Evolutionary conservation across 2,797 vertebrate species (phyloP).

Genomic region (Potorous gilbertii): DNA sequence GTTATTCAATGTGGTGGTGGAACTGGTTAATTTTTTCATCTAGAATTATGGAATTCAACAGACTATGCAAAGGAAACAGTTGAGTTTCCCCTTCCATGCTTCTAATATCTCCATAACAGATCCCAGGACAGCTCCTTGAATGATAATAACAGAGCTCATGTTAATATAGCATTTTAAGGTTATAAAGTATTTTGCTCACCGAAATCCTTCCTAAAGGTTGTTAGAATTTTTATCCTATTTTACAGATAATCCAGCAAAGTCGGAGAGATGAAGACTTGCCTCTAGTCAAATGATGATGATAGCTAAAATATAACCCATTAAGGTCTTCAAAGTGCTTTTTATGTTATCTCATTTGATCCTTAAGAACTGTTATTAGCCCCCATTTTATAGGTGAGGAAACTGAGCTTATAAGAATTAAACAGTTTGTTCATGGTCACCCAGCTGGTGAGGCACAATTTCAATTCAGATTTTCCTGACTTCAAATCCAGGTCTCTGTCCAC

Average conservation of each 20-base stretch:
- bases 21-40: background rate
- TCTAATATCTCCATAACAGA: background rate
- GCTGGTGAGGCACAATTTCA: background rate
- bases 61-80: background rate
- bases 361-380: background rate
- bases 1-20: background rate
- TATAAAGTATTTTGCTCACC: background rate
- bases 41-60: conserved; percentile 14
- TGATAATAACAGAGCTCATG: background rate
- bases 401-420: background rate
- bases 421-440: background rate
- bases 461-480: background rate
- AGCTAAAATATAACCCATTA: background rate
- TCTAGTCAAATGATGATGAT: background rate
- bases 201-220: background rate
- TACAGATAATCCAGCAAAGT: background rate
- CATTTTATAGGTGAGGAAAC: background rate
- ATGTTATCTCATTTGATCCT: background rate
- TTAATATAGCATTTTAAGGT: background rate
- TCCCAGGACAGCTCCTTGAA: background rate
- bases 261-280: background rate
- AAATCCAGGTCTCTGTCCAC: background rate
- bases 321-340: background rate
- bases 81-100: background rate
- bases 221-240: background rate